Evolutionary conservation across 37 sponge, comb jelly and placozoan species (phyloP), one percentile per base, ranked within the genome.

Genomic region (Bolinopsis microptera): DNA sequence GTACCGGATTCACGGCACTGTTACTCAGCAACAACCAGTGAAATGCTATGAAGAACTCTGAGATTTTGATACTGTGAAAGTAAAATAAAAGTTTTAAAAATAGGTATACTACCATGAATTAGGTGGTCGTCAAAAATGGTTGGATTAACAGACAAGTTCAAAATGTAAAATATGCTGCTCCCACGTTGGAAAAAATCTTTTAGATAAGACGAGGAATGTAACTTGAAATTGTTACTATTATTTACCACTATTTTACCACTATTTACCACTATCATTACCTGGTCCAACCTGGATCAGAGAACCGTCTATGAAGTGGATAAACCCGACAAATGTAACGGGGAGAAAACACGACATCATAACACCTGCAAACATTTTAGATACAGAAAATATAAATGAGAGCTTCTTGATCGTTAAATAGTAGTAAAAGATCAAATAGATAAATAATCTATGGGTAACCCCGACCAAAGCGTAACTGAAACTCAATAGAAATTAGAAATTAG

Each of bases 311-410:
- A 86, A 86, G 90, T 41, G 41, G 3, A 86, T 86, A 38, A 86
- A 86, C 39, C 90, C 90, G 21, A 86, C 90, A 13, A 86, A 24
- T 0, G 36, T 21, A 1, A 86, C 90, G 13, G 90, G 90, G 16
- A 86, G 48, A 18, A 86, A 27, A 86, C 90, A 86, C 21, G 90
- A 86, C 90, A 86, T 86, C 90, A 86, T 86, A 38, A 86, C 90
- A 38, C 90, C 90, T 86, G 90, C 24, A 32, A 32, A 1, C 23
- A 30, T 18, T 9, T 61, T 9, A 61, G 68, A 61, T 61, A 61
- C 9, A n/a, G n/a, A n/a, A n/a, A n/a, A n/a, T n/a, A n/a, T n/a
- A 67, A 22, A 67, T 67, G 21, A 13, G 21, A 67, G 18, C 13
- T 21, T 22, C 68, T 22, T 67, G 68, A 22, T 67, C 21, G 13